Evolutionary conservation across 2,797 vertebrate species (phyloP), one percentile per base, ranked within the genome.

Genomic region (Falco columbarius): DNA sequence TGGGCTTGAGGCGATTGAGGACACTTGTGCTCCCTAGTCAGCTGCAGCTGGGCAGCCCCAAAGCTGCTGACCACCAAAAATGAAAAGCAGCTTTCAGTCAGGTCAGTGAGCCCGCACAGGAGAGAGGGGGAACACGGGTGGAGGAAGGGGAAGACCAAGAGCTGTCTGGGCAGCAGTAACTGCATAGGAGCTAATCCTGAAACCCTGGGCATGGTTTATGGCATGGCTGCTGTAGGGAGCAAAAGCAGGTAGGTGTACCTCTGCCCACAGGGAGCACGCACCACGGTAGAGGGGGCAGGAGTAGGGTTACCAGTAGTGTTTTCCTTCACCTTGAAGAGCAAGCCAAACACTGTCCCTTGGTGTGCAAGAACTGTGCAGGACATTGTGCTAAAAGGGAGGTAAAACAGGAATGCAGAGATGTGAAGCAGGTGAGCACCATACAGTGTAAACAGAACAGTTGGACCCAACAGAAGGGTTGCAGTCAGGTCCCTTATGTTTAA

Each of bases 321-420:
- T 85, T 80, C 42, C 32, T 51, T 86, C 38, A 26, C 42, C 63
- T 58, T 32, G 66, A 40, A 71, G 68, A 59, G 77, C 47, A 79
- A 54, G 6, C 12, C 0, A 0, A 56, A 44, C 0, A 2, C 52
- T 47, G 0, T 68, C 32, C 79, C 38, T 55, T 12, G 4, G 16
- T 32, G 77, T 75, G 34, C 54, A 61, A 71, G 52, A 87, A 3
- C 42, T 36, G 26, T 74, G 54, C n/a, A 49, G 58, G 30, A 30
- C 46, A 1, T 19, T 62, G 34, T 86, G 42, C 59, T 65, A 27
- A 68, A 81, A 72, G 40, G 30, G 75, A 62, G 51, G 42, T 59
- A 32, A 83, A 77, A 54, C 20, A 72, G 0, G 3, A 72, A 21
- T 54, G 72, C 14, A 32, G 77, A 66, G 29, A 26, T 0, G 5